Base-by-base conservation (phyloP, 2,113 vertebrate genomes). In the Rostratula benghalensis region DNA sequence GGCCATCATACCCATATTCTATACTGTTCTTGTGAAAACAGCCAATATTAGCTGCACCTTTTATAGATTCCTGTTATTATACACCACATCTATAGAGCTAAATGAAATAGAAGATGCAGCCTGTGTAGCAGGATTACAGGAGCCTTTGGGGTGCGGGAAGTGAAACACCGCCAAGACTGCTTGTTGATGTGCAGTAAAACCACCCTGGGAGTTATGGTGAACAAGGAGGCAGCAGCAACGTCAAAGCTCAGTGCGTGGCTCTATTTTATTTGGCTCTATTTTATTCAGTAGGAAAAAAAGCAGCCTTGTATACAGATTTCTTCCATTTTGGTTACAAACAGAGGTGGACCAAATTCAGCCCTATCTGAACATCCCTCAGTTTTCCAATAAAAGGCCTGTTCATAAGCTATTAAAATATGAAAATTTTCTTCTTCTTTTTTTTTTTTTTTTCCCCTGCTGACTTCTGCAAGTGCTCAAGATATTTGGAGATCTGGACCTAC, bases 161-260 rank as follows among this genome's bases (percentile, higher is more conserved):
- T 0, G 22, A 70, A 87, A 43, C 11, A 30, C 3, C 15, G 17
- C 9, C 0, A 0, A 37, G 6, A 39, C 23, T 9, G 21, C 13
- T 81, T 69, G 14, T 18, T 77, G 68, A 27, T 3, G 4, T 69
- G 22, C 53, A 68, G 16, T 25, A 70, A 78, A 83, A 60, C 13
- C 11, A 13, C 6, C 1, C 18, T 43, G 63, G 28, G 30, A 27
- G 30, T 48, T 74, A 6, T 30, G 30, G 27, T 75, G 68, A 14
- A 14, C 25, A 48, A 45, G 31, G 31, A 87, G 30, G 10, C 51
- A 61, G 21, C 13, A 61, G 19, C 13, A 7, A 10, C 11, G 16
- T 10, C n/a, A 77, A 67, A 86, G 25, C 10, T 77, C 20, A n/a
- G 25, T 28, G n/a, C 46, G 48, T 78, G 61, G 16, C 50, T 48